A percentile compares a stretch with the other conserved stretches of the same genome.
Evolutionary conservation across 2,113 vertebrate species (phyloP).

Genomic region (Tyto alba): DNA sequence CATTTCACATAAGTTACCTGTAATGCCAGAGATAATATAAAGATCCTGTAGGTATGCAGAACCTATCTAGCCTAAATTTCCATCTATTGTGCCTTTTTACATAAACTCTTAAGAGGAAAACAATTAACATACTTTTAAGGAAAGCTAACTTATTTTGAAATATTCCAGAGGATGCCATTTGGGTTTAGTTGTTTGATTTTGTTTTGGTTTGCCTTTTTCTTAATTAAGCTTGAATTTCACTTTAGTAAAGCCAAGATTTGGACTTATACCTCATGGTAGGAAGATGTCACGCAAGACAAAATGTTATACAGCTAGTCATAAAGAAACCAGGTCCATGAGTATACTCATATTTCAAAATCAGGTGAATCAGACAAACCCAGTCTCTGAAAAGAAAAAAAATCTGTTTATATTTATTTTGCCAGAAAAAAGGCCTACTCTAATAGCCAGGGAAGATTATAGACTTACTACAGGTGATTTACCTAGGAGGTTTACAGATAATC

Average conservation of each 20-base stretch:
- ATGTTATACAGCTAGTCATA: not conserved
- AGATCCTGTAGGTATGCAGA: not conserved
- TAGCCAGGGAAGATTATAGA: not conserved
- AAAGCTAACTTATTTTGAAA: not conserved
- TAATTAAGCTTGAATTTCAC: not conserved
- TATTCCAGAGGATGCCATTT: not conserved
- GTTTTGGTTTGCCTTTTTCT: not conserved
- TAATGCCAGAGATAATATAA: not conserved
- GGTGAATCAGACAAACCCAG: not conserved
- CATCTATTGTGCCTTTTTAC: not conserved
- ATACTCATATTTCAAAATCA: not conserved
- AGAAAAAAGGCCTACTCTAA: not conserved
- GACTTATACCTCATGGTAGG: not conserved
- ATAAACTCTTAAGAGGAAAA: not conserved
- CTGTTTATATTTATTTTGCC: not conserved
- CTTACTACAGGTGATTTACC: not conserved
- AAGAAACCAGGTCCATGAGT: not conserved
- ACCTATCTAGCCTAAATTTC: not conserved
- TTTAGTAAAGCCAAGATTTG: not conserved
- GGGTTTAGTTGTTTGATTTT: not conserved
- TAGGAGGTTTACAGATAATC: not conserved
- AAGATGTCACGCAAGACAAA: not conserved
- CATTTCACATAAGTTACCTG: not conserved
- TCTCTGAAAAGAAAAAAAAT: not conserved
- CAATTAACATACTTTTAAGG: not conserved